Base-by-base conservation (phyloP, 2,797 vertebrate species). In the Sebastes steindachneri region DNA sequence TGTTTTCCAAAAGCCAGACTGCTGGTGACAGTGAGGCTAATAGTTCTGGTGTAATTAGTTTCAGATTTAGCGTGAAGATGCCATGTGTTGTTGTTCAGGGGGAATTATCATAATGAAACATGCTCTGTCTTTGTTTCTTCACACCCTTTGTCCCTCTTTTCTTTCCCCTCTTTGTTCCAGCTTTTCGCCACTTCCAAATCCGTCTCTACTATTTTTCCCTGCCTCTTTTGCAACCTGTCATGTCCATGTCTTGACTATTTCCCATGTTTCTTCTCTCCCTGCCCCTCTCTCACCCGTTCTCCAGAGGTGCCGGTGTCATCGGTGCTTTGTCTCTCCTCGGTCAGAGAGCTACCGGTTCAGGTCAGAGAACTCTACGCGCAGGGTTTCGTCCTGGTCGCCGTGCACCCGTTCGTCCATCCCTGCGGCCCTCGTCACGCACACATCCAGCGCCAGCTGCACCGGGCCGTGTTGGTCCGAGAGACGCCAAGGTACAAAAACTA, bases 361-460 rank as follows among this genome's bases (percentile, higher is more conserved):
- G 96, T 99, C 80, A 94, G 96, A 92, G 98, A 98, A 48, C 95
- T 98, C 63, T 99, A 99, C 91, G 94, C 96, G 21, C 96, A 98
- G 92, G 98, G 97, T 69, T 99, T 98, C 35, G 70, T 96, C 19
- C 95, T 99, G 93, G 97, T 96, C 7, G 94, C 97, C 9, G 95
- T 99, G 89, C 98, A 99, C 87, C 98, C 98, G 3, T 99, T 99
- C 15, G 96, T 99, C 79, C 98, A 98, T 84, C 95, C 97, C 15
- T 96, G 95, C n/a, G 96, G 96, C 45, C 96, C 96, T 58, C 93
- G 86, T 73, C 96, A 97, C 59, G 97, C 95, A 31, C 96, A 94
- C 75, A 96, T 97, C 78, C 97, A 98, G 45, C 96, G 97, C 68
- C 97, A 97, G 95, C 97, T 99, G 83, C 98, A 98, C 92, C 95